Percentiles rank a stretch among this genome's conserved stretches.
Evolutionary conservation across 2,113 vertebrate species (phyloP).

Genomic region (Tor tambroides): DNA sequence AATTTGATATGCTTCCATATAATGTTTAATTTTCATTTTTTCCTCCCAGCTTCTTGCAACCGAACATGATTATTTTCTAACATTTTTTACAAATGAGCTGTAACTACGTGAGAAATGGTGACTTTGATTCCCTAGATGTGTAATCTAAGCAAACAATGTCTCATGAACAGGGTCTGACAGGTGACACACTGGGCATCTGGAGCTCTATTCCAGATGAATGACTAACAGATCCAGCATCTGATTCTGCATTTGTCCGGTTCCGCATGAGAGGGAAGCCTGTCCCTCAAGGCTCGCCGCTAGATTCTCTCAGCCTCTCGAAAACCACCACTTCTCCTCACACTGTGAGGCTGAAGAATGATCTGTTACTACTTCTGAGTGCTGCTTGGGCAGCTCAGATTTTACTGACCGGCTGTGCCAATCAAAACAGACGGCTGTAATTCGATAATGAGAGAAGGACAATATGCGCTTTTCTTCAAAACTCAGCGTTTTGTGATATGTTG

Average conservation of each 20-base stretch:
- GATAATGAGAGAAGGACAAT: conserved; percentile 48
- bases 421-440: conserved; percentile 56
- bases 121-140: conserved; percentile 4
- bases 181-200: conserved; percentile 20
- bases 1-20: not conserved
- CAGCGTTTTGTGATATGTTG: conserved; percentile 41
- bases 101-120: conserved; percentile 59
- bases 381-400: conserved; percentile 4
- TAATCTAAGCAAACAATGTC: conserved; percentile 30
- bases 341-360: conserved; percentile 41
- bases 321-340: conserved; percentile 19
- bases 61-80: conserved; percentile 55
- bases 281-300: conserved; percentile 5
- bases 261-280: conserved; percentile 14
- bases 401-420: conserved; percentile 40
- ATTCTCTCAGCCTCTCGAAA: conserved; percentile 6
- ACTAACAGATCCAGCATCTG: conserved; percentile 24
- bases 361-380: conserved; percentile 26
- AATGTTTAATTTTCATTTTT: conserved; percentile 41
- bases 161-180: conserved; percentile 36
- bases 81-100: conserved; percentile 65
- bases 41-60: conserved; percentile 61
- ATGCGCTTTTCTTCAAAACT: conserved; percentile 22
- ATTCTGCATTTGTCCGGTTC: conserved; percentile 43
- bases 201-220: conserved; percentile 23